Percentiles rank a stretch among this genome's conserved stretches.
Conservation (phyloP, 2,888 invertebrate species). For the Stenolophus ochropezus region DNA sequence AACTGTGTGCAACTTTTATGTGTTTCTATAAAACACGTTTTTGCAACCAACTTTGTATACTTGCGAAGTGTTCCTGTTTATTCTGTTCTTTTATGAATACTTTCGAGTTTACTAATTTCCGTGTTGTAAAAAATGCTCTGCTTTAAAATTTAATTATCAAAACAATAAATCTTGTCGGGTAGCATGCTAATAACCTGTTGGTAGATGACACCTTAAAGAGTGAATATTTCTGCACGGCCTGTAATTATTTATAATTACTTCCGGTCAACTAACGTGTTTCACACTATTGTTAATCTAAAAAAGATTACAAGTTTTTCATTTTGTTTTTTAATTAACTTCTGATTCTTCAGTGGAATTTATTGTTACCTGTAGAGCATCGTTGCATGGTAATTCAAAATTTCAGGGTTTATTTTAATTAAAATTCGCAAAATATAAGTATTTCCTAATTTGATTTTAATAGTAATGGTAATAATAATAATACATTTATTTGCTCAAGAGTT, state of each 20-base stretch:
- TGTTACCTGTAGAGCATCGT: too few species aligned
- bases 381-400: too few species aligned
- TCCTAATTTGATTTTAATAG: too few species aligned
- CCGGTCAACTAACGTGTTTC: background rate
- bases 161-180: constrained; percentile 7
- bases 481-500: too few species aligned
- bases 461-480: too few species aligned
- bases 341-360: background rate
- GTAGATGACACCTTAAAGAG: constrained; percentile 28
- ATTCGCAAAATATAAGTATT: too few species aligned
- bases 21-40: too few species aligned
- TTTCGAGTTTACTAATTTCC: background rate
- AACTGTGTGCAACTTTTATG: too few species aligned
- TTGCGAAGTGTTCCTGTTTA: too few species aligned
- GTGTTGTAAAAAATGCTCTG: background rate
- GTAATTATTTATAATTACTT: constrained; percentile 45
- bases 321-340: constrained; percentile 1
- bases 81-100: background rate
- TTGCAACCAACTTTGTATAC: too few species aligned
- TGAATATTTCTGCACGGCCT: background rate
- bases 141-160: constrained; percentile 12
- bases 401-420: too few species aligned
- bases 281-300: constrained; percentile 16
- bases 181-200: constrained; percentile 1
- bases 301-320: constrained; percentile 1